A percentile compares a stretch with the other conserved stretches of the same genome.
Conservation (phyloP, 2,797 vertebrate genomes). For the Ctenopoma kingsleyae region DNA sequence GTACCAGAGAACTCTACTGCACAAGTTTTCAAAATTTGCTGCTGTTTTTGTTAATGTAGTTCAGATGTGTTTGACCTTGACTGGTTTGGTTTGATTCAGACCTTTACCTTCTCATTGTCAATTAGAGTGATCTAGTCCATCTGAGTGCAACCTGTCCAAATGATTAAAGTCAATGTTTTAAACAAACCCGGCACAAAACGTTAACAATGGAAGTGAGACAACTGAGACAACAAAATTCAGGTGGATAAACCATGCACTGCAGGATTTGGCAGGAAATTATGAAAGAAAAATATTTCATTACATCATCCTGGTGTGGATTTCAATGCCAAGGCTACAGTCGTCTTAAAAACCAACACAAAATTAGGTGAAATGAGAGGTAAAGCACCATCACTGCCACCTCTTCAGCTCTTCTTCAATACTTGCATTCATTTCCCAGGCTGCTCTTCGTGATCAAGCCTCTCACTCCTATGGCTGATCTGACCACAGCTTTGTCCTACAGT, state of each 20-base stretch:
- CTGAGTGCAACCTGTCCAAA: conserved; percentile 20
- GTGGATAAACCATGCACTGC: conserved; percentile 69
- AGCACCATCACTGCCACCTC: conserved; percentile 67
- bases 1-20: conserved; percentile 21
- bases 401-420: conserved; percentile 60
- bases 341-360: conserved; percentile 60
- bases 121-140: conserved; percentile 13
- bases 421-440: conserved; percentile 45
- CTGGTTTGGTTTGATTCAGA: conserved; percentile 24
- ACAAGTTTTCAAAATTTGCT: background rate
- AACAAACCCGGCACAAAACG: conserved; percentile 32
- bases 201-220: conserved; percentile 52
- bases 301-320: conserved; percentile 63
- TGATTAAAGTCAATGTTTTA: conserved; percentile 14
- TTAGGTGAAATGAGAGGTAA: conserved; percentile 65
- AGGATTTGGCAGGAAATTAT: conserved; percentile 75
- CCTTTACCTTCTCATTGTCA: conserved; percentile 28
- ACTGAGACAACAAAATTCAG: conserved; percentile 59
- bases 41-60: conserved; percentile 20
- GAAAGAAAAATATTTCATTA: conserved; percentile 59
- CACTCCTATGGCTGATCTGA: conserved; percentile 55
- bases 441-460: conserved; percentile 41
- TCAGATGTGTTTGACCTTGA: background rate
- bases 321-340: conserved; percentile 73
- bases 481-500: conserved; percentile 46